Evolutionary conservation across 1,140 invertebrate species (phyloP).

Genomic region (Drosophila trapezifrons): DNA sequence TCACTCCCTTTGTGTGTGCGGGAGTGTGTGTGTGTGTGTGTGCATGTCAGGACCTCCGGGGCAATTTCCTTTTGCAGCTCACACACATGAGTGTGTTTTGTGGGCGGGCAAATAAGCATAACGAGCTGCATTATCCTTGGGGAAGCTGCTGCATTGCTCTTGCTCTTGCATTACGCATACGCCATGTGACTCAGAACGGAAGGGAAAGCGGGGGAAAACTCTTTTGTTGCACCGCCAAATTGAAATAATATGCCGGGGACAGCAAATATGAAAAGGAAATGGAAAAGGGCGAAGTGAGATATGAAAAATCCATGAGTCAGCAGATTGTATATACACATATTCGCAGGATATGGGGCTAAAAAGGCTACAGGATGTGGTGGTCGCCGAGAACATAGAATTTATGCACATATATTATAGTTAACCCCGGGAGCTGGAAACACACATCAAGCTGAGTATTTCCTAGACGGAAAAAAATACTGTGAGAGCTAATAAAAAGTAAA

Average conservation of each 20-base stretch:
- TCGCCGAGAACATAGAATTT: background rate
- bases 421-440: conserved; percentile 1
- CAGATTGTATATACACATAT: conserved; percentile 26
- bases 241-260: conserved; percentile 79
- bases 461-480: background rate
- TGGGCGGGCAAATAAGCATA: conserved; percentile 71
- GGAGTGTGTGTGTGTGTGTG: conserved; percentile 23
- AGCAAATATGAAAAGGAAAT: conserved; percentile 59
- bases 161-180: conserved; percentile 51
- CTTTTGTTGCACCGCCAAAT: conserved; percentile 80
- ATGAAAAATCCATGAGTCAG: conserved; percentile 53
- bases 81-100: conserved; percentile 30
- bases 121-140: conserved; percentile 75
- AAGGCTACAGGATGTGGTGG: conserved; percentile 20
- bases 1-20: conserved; percentile 11
- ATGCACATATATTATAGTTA: conserved; percentile 4
- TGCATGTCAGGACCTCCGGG: conserved; percentile 54
- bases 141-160: conserved; percentile 51
- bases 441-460: conserved; percentile 12
- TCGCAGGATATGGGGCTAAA: conserved; percentile 12
- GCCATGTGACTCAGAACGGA: conserved; percentile 63
- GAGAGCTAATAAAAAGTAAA: background rate
- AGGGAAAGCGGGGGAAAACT: conserved; percentile 41
- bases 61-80: conserved; percentile 38
- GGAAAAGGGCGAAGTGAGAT: conserved; percentile 19